Percentiles rank a stretch among this genome's conserved stretches.
Evolutionary conservation across 1,140 invertebrate genomes (phyloP).

Genomic region (Calliphora vicina): DNA sequence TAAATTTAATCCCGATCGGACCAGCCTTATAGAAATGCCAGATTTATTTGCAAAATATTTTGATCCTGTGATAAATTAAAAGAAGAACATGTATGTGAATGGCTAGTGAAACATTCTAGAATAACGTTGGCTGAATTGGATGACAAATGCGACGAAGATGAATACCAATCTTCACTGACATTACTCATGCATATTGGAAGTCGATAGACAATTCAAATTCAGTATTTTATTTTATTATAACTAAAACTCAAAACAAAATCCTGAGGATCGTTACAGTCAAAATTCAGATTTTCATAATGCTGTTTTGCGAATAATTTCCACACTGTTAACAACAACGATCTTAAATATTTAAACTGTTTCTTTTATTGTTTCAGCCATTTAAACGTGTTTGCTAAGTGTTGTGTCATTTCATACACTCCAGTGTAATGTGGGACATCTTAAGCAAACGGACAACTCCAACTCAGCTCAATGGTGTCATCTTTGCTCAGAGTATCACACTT

Average conservation of each 20-base stretch:
- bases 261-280: background rate
- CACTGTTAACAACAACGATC: background rate
- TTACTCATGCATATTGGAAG: no score
- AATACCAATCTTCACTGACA: no score
- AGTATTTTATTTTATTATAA: no score
- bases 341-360: background rate
- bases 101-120: no score
- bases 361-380: background rate
- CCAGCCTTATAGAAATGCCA: no score
- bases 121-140: no score
- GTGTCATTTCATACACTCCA: background rate
- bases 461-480: slow-evolving; percentile 9
- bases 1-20: no score
- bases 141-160: no score
- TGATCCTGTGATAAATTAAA: no score
- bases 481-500: background rate
- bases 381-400: slow-evolving; percentile 5
- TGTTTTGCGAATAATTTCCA: background rate
- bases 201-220: no score
- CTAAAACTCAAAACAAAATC: background rate
- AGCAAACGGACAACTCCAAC: background rate
- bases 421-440: background rate
- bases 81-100: no score
- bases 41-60: no score
- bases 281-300: background rate